Evolutionary conservation across 2,888 invertebrate genomes (phyloP).

Genomic region (Calliphora vomitoria): DNA sequence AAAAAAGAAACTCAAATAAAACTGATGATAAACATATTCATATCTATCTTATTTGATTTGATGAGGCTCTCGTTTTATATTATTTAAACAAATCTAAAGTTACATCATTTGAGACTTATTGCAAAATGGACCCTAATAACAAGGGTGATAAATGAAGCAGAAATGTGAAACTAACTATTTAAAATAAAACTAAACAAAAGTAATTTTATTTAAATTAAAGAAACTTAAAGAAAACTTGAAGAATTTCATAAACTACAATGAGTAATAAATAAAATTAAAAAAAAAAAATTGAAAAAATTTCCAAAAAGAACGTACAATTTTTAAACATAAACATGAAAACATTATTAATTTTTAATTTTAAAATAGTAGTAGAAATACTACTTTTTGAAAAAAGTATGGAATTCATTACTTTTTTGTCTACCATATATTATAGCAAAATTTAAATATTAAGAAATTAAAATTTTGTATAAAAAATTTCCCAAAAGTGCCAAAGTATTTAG

Average conservation of each 20-base stretch:
- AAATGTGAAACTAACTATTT: background rate
- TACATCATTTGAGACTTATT: constrained; percentile 21
- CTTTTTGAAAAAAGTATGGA: too few relatives aligned
- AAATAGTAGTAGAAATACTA: too few relatives aligned
- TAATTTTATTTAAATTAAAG: background rate
- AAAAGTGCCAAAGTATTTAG: too few relatives aligned
- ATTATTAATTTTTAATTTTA: too few relatives aligned
- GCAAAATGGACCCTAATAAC: constrained; percentile 26
- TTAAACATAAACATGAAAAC: too few relatives aligned
- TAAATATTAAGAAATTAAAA: too few relatives aligned
- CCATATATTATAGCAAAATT: too few relatives aligned
- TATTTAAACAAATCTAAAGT: constrained; percentile 49
- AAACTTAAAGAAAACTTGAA: background rate
- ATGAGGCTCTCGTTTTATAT: constrained; percentile 35
- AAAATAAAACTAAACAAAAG: constrained; percentile 6
- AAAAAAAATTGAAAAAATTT: background rate
- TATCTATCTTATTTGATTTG: constrained; percentile 45
- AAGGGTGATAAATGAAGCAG: constrained; percentile 19
- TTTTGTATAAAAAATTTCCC: too few relatives aligned
- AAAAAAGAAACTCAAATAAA: constrained; percentile 23
- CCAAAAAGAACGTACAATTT: background rate
- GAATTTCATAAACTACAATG: background rate
- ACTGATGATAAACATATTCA: constrained; percentile 21
- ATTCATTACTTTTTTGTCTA: too few relatives aligned
- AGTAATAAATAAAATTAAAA: background rate